Evolutionary conservation across 2,113 vertebrate species (phyloP).

Genomic region (Mola mola): DNA sequence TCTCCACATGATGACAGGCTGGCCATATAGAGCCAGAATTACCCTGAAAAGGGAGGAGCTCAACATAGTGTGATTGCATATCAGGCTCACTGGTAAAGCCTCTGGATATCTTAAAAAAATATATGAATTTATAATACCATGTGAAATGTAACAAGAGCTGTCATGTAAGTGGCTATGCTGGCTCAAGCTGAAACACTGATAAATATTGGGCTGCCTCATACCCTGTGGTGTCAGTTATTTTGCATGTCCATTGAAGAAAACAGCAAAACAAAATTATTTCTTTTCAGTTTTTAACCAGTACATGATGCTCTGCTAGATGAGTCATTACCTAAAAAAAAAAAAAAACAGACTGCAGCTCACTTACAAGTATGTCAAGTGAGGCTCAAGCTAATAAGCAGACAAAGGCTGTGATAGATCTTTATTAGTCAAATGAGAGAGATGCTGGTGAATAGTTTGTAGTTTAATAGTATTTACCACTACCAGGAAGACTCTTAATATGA

Average conservation of each 20-base stretch:
- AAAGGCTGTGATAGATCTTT: conserved; percentile 60
- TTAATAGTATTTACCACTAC: conserved; percentile 28
- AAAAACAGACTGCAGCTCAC: background rate
- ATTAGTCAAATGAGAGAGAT: conserved; percentile 54
- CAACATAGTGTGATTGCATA: conserved; percentile 4
- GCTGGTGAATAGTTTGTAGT: conserved; percentile 53
- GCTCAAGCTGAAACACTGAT: conserved; percentile 12
- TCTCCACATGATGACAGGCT: conserved; percentile 48
- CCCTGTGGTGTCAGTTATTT: conserved; percentile 4
- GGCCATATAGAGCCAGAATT: conserved; percentile 17
- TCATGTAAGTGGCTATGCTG: background rate
- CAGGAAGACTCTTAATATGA: conserved; percentile 43
- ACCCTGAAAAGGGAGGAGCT: conserved; percentile 28
- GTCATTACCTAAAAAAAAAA: too few species aligned
- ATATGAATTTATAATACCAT: background rate
- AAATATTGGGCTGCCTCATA: conserved; percentile 31
- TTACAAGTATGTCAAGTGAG: conserved; percentile 38
- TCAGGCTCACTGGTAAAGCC: conserved; percentile 12
- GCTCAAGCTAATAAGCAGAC: conserved; percentile 55
- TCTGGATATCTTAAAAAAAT: too few species aligned
- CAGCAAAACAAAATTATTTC: too few species aligned
- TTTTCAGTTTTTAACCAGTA: background rate
- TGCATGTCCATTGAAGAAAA: background rate
- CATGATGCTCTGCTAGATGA: background rate
- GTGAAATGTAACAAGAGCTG: conserved; percentile 6